Evolutionary conservation across 2,888 invertebrate genomes (phyloP), one percentile per base, ranked within the genome.

Genomic region (Lycophotia porphyrea): DNA sequence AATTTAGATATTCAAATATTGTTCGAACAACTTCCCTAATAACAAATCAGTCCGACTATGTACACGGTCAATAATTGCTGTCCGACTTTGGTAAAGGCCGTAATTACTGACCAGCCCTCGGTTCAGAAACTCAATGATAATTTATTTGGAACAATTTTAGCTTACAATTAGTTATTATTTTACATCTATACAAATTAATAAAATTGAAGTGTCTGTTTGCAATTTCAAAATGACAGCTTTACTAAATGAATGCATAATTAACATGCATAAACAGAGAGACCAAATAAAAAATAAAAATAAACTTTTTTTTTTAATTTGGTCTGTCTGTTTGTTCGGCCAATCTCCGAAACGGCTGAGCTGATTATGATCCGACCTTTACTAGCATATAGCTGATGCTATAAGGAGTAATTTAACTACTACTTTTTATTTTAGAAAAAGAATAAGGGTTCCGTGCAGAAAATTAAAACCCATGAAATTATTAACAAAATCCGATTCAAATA

Each of bases 1-100:
- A 84, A 87, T 82, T 82, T 66, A 74, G 69, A 60, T 74, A 78
- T 79, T 71, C 85, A 84, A 85, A 87, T 87, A 87, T 82, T 87
- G 81, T 81, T 81, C 47, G 11, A 66, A 72, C 69, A 81, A 85
- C 78, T 83, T 78, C 58, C 64, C 49, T 79, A 71, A 76, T 82
- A 74, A 87, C 74, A 74, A 85, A 72, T 73, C 78, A 78, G 72
- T 71, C 39, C 63, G 60, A 78, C 67, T 85, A 76, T 78, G 73
- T 74, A 74, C 70, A 60, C 66, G 63, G 75, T 36, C 73, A 78
- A 75, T 80, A 82, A 81, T 80, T 60, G 55, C 76, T 82, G 73
- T 72, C 60, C 60, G 49, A 61, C 44, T 69, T 66, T 11, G 67
- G 67, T 79, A 65, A 52, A 36, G 36, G 63, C 36, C 34, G n/a